Evolutionary conservation across 2,797 vertebrate species (phyloP), one percentile per base, ranked within the genome.

Genomic region (Chrosomus eos): DNA sequence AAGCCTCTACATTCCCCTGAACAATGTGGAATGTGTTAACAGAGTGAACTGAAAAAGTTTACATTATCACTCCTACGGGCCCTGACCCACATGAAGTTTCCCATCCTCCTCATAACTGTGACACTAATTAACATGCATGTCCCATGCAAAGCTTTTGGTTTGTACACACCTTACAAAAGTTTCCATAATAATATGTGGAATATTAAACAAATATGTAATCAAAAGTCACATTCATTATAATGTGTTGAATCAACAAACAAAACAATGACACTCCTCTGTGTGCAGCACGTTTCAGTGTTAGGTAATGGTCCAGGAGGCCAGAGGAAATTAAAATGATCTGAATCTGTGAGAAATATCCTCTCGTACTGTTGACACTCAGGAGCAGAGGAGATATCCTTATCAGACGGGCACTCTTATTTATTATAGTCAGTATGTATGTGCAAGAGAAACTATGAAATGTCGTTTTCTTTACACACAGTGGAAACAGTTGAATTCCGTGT

Each of bases 1-100:
- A 33, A 80, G 36, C 19, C 76, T 81, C 40, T 70, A 74, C 88
- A 91, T 89, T 79, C 89, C 87, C 75, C 84, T 68, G 26, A 87
- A n/a, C 58, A 67, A 70, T 93, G 90, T 88, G 89, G 85, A 93
- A 93, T 92, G 86, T 93, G 88, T 88, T 91, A 91, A 81, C 58
- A 87, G 43, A 85, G 83, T 60, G 36, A 85, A 85, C 28, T 71
- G 28, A 31, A 81, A 18, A 68, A 40, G 2, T 73, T 88, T 36
- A 66, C 16, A 43, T 91, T 84, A 78, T 60, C 7, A 38, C 21
- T 79, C 70, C 31, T 40, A 64, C 19, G 68, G 38, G 60, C 68
- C 43, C 33, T 55, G 53, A 86, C 72, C 26, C 36, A 68, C n/a
- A 67, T 80, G 26, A 67, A 64, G 23, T 66, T 81, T 78, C 55